These are phyloP conservation scores for Ammodytes marinus DNA, from an alignment of 2,113 vertebrate species.

Conservation along the genomic window DNA sequence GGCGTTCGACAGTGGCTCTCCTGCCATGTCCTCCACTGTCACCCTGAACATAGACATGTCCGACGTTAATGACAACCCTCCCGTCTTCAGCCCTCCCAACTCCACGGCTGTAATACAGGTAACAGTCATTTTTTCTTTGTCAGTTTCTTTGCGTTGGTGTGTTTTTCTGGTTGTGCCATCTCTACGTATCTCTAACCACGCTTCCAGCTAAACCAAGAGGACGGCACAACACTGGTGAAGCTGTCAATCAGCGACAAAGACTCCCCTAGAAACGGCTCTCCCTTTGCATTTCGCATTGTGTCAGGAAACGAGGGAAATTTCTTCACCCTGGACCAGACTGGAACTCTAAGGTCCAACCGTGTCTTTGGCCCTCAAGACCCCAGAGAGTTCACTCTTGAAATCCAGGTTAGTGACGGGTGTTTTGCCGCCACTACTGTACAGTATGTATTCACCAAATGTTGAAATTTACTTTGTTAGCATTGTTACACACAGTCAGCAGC, in stretches of 20 bases:
- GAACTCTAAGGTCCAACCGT: slow-evolving; percentile 88
- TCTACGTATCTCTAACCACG: background rate
- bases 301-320: slow-evolving; percentile 92
- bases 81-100: slow-evolving; percentile 92
- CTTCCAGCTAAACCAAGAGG: slow-evolving; percentile 92
- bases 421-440: background rate
- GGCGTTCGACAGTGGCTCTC: slow-evolving; percentile 93
- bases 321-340: slow-evolving; percentile 90
- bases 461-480: background rate
- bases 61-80: slow-evolving; percentile 95
- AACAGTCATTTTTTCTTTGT: slow-evolving; percentile 5
- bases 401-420: slow-evolving; percentile 86
- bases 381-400: slow-evolving; percentile 90
- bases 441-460: slow-evolving; percentile 8
- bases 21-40: slow-evolving; percentile 93
- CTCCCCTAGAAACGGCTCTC: slow-evolving; percentile 93
- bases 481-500: slow-evolving; percentile 2
- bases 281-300: slow-evolving; percentile 91
- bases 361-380: slow-evolving; percentile 88
- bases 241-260: slow-evolving; percentile 94
- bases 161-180: background rate
- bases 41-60: slow-evolving; percentile 94
- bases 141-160: background rate
- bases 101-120: slow-evolving; percentile 94
- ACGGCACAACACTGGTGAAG: slow-evolving; percentile 91